Percentiles rank a stretch among this genome's conserved stretches.
phyloP scores from a whole-genome alignment of 2,888 invertebrate species.

The Xestia rhomboidea region DNA sequence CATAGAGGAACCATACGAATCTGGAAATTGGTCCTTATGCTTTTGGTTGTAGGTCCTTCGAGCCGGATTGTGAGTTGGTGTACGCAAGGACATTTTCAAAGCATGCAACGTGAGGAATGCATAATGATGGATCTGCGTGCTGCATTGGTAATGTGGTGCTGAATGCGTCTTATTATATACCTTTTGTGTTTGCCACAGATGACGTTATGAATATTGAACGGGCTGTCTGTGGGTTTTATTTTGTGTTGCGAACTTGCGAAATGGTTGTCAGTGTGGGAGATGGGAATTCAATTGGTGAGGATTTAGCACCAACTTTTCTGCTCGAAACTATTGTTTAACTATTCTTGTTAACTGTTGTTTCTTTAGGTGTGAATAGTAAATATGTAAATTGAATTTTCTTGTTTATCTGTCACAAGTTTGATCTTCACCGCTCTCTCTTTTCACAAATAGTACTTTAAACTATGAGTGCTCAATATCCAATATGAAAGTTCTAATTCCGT shows the following conservation, averaged over 20 bases:
- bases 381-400: slow-evolving; percentile 11
- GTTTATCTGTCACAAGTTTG: not conserved
- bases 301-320: slow-evolving; percentile 22
- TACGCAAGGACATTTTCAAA: slow-evolving; percentile 79
- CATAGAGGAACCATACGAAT: slow-evolving; percentile 7
- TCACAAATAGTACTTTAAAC: not conserved
- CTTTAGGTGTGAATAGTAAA: not conserved
- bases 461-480: not conserved
- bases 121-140: slow-evolving; percentile 80
- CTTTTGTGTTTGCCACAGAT: slow-evolving; percentile 73
- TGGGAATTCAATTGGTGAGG: slow-evolving; percentile 33
- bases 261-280: slow-evolving; percentile 38
- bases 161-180: slow-evolving; percentile 73
- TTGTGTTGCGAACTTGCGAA: slow-evolving; percentile 61
- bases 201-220: slow-evolving; percentile 76
- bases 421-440: not conserved
- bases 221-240: slow-evolving; percentile 61
- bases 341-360: slow-evolving; percentile 11
- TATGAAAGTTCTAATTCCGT: not conserved
- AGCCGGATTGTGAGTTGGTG: slow-evolving; percentile 46
- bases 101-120: slow-evolving; percentile 75
- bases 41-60: slow-evolving; percentile 24
- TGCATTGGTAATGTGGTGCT: slow-evolving; percentile 78
- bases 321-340: slow-evolving; percentile 1
- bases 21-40: slow-evolving; percentile 51